Evolutionary conservation across 1,140 invertebrate genomes (phyloP), one percentile per base, ranked within the genome.

Genomic region (Drosophila rufa): DNA sequence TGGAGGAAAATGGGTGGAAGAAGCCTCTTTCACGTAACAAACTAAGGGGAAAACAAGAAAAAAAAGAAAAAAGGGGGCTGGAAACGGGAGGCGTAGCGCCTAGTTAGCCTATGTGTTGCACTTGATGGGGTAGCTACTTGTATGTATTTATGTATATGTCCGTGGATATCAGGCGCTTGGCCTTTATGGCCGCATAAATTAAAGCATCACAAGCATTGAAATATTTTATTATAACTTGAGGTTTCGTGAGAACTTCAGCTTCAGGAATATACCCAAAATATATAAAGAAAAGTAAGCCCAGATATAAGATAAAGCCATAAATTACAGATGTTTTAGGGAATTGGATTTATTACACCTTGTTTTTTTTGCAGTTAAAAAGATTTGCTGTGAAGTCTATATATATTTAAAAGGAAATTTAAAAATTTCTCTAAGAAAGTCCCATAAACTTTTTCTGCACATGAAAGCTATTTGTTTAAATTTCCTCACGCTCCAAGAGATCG

Each of bases 181-280:
- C 85, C 80, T 76, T 76, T 79, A 73, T 69, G 74, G 38, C 53
- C 51, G 80, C 76, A 79, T 79, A 79, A 79, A 65, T 79, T 79
- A 79, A 79, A 78, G 75, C 59, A 64, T 56, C 53, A 55, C 33
- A 62, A 47, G 38, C 53, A 76, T 76, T 60, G 45, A 79, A 79
- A 79, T 64, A 57, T 79, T 79, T 79, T 78, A 71, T 71, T 71
- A 56, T 46, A 47, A 59, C 43, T 69, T 75, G 36, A 65, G 55
- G 42, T 27, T 47, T 11, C 33, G 4, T 7, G 46, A 19, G 43
- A 68, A 47, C 46, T 51, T 40, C 46, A 40, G 65, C 8, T 47
- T 22, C 6, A 22, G 46, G 11, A 62, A 62, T 9, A 36, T 33
- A 15, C 12, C 27, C 11, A 59, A 6, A 4, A 50, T 12, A 27